Percentiles rank a stretch among this genome's conserved stretches.
phyloP scores from a whole-genome alignment of 2,113 vertebrate species.

The Cyprinodon brontotheroides region DNA sequence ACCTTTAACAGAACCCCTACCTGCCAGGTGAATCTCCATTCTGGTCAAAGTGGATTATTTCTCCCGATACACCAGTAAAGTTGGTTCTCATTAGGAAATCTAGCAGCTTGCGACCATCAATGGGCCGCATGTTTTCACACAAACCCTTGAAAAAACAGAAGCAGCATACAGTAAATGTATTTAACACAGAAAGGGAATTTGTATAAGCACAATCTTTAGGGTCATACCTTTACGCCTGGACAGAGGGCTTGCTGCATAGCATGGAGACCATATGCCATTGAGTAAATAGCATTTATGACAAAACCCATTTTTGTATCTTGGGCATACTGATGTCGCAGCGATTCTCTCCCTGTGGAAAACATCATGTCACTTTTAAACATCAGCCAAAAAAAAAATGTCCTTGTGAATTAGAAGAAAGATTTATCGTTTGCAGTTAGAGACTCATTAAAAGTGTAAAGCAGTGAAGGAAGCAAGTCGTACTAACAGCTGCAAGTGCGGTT shows the following conservation, averaged over 20 bases:
- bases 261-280: slow-evolving; percentile 96
- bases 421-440: neutral
- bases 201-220: neutral
- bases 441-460: neutral
- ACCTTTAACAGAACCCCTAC: slow-evolving; percentile 63
- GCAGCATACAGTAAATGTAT: neutral
- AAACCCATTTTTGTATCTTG: slow-evolving; percentile 99
- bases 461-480: slow-evolving; percentile 36
- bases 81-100: slow-evolving; percentile 97
- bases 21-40: slow-evolving; percentile 97
- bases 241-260: slow-evolving; percentile 92
- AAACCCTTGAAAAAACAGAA: slow-evolving; percentile 77
- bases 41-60: slow-evolving; percentile 93
- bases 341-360: slow-evolving; percentile 84
- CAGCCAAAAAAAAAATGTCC: neutral
- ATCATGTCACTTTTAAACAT: slow-evolving; percentile 15
- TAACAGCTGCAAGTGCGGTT: slow-evolving; percentile 96
- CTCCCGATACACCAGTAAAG: slow-evolving; percentile 93
- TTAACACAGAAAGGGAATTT: neutral
- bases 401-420: neutral
- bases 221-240: slow-evolving; percentile 81
- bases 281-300: slow-evolving; percentile 98
- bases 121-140: slow-evolving; percentile 92
- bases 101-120: slow-evolving; percentile 92
- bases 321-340: slow-evolving; percentile 89